Evolutionary conservation across 2,113 vertebrate genomes (phyloP), one percentile per base, ranked within the genome.

Genomic region (Microcebus murinus): DNA sequence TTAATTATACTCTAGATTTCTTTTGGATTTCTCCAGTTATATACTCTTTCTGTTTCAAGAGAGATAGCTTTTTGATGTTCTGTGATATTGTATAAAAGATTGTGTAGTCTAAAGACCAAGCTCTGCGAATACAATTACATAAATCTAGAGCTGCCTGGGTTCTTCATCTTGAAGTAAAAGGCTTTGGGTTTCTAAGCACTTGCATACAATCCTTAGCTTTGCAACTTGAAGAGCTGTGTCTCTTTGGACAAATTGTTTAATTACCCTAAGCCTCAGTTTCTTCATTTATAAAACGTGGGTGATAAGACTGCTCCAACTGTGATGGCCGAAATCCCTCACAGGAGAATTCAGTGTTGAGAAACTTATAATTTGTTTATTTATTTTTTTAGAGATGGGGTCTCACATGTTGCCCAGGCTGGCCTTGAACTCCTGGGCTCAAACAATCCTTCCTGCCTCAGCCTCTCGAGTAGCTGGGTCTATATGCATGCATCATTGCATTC

Each of bases 331-430:
- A 89, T 88, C 17, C 23, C 70, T 86, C 70, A 90, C 21, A 73
- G 79, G 42, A 80, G 20, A 91, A 70, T 70, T 84, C 42, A 74
- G 48, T 67, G 13, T 50, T 91, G 68, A 88, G 57, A 96, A 92
- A 76, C 11, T 45, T 91, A 74, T 0, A 2, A 42, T 59, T 87
- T 87, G 27, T 61, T 63, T 63, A 61, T 87, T 63, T 29, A 21
- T 42, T 27, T 76, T 76, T 48, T 48, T 76, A 31, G 42, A 48
- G 73, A 31, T 18, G 42, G 45, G 27, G 45, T 48, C 73, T 76
- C 4, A 45, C 27, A 48, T 31, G 25, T 27, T 9, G 27, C 2
- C 27, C 42, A 76, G 73, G 27, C 15, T 48, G 73, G 27, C 8
- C 45, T 76, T 4, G 4, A 76, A 48, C 29, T 48, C 73, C 73